phyloP scores from a whole-genome alignment of 2,113 vertebrate genomes.

The Aldabrachelys gigantea region DNA sequence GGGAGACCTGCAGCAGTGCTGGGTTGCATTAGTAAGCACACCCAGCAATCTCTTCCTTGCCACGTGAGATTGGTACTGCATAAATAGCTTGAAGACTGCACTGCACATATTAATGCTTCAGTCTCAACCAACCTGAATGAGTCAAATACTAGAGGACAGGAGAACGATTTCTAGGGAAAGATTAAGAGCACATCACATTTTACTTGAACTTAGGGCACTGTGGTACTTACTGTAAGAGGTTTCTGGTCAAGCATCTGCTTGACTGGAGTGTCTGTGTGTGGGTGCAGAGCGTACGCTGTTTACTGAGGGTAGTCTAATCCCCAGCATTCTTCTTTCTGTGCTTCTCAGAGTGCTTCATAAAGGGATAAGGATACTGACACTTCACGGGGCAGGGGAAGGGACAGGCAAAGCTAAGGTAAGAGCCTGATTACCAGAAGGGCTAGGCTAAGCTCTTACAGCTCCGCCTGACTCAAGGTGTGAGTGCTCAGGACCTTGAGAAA shows the following conservation, averaged over 20 bases:
- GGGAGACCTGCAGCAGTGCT: neutral
- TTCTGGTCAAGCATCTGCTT: neutral
- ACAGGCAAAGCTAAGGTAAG: neutral
- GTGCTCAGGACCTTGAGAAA: neutral
- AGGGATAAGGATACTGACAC: neutral
- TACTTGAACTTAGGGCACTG: neutral
- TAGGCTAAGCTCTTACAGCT: slow-evolving; percentile 27
- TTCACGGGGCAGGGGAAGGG: neutral
- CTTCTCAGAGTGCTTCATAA: neutral
- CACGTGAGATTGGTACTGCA: neutral
- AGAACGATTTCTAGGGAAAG: neutral
- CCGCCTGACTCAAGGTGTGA: neutral
- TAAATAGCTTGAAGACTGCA: neutral
- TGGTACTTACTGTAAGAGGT: neutral
- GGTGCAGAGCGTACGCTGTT: neutral
- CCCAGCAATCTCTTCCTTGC: neutral
- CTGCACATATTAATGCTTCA: neutral
- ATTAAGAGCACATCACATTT: neutral
- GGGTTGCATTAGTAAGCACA: neutral
- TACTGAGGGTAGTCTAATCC: neutral
- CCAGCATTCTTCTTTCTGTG: neutral
- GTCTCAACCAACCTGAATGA: neutral
- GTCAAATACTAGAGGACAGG: neutral
- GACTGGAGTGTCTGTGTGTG: neutral
- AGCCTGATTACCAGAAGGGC: neutral